Percentiles rank a stretch among this genome's conserved stretches.
These are phyloP conservation scores for Leptinotarsa juncta DNA, from an alignment of 2,888 invertebrate species.

Conservation along the genomic window DNA sequence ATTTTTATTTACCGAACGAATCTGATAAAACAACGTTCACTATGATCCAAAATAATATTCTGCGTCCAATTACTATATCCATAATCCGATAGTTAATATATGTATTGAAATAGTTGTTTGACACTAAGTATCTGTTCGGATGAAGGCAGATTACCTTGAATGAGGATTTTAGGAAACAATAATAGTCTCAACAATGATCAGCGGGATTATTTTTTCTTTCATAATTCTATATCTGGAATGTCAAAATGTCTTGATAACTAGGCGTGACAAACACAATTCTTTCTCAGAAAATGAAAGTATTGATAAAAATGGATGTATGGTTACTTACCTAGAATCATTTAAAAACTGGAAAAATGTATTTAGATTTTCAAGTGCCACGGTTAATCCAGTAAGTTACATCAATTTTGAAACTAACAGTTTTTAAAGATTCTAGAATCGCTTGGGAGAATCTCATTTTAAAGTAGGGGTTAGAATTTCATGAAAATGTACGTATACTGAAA, in stretches of 20 bases:
- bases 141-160: neutral
- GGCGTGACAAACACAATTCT: neutral
- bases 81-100: slow-evolving; percentile 3
- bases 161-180: slow-evolving; percentile 6
- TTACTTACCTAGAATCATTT: too few relatives aligned
- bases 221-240: neutral
- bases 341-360: too few relatives aligned
- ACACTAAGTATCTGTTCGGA: neutral
- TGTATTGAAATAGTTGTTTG: slow-evolving; percentile 6
- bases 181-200: neutral
- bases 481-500: too few relatives aligned
- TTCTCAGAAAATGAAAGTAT: neutral
- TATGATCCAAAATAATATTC: neutral
- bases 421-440: too few relatives aligned
- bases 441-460: too few relatives aligned
- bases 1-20: neutral
- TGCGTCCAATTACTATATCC: neutral
- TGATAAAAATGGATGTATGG: neutral
- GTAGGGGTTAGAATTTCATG: too few relatives aligned
- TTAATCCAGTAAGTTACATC: too few relatives aligned
- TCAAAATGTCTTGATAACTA: neutral
- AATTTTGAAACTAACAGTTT: too few relatives aligned
- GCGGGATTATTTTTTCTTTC: neutral
- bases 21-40: neutral
- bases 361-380: too few relatives aligned